Evolutionary conservation across 2,888 invertebrate species (phyloP), one percentile per base, ranked within the genome.

Genomic region (Trissonchulus sp.): DNA sequence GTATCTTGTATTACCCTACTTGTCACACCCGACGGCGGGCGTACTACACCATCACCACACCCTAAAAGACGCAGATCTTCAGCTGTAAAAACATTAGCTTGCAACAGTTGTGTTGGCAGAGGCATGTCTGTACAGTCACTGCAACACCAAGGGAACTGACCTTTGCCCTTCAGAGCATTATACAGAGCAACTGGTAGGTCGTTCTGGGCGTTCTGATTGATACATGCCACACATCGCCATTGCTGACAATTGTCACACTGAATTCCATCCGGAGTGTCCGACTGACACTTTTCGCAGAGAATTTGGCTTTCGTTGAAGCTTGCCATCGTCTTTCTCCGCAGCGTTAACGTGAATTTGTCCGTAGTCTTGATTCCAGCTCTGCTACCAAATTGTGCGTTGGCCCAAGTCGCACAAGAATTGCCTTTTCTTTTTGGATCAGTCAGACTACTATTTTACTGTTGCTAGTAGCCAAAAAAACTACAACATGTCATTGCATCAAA

Each of bases 341-440:
- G n/a, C n/a, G n/a, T n/a, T n/a, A n/a, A n/a, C 8, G 8, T 48
- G 48, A 15, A 23, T 48, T 48, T 8, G 8, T 48, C 48, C 48
- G 23, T 48, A 15, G 48, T 48, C 48, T 15, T 23, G 8, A 48
- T n/a, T n/a, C 8, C 23, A 48, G 48, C 48, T 48, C 48, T 48
- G 48, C 48, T 48, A 48, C 48, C 48, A 48, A 48, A 15, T 48
- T 48, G n/a, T n/a, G n/a, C n/a, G n/a, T n/a, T n/a, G n/a, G n/a
- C n/a, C n/a, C n/a, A n/a, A n/a, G n/a, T n/a, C n/a, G n/a, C n/a
- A n/a, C n/a, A n/a, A n/a, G n/a, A n/a, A n/a, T n/a, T n/a, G n/a
- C n/a, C n/a, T n/a, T n/a, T n/a, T n/a, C n/a, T n/a, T n/a, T n/a
- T n/a, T n/a, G n/a, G n/a, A n/a, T n/a, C n/a, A n/a, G n/a, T n/a